Percentiles rank a stretch among this genome's conserved stretches.
Evolutionary conservation across 2,888 invertebrate genomes (phyloP).

Genomic region (Rhyacophila evoluta): DNA sequence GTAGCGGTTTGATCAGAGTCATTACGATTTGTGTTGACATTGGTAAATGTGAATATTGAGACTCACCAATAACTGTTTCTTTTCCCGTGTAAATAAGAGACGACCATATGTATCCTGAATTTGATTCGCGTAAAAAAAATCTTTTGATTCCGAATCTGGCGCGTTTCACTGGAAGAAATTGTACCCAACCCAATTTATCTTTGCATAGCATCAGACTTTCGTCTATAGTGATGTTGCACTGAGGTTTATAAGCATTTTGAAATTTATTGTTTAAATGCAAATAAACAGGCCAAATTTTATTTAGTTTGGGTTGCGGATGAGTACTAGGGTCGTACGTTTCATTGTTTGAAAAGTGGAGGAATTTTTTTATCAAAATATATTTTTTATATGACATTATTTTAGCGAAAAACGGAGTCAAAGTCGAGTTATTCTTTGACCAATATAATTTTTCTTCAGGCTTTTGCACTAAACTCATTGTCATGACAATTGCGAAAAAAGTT

Average conservation of each 20-base stretch:
- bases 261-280: slow-evolving; percentile 50
- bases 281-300: slow-evolving; percentile 54
- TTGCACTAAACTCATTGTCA: no score
- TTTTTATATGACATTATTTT: slow-evolving; percentile 40
- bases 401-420: slow-evolving; percentile 42
- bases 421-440: slow-evolving; percentile 44
- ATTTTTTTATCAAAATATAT: slow-evolving; percentile 42
- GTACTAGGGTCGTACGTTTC: slow-evolving; percentile 44
- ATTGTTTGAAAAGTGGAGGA: slow-evolving; percentile 50
- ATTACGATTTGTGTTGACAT: slow-evolving; percentile 55
- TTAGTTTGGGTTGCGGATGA: slow-evolving; percentile 51
- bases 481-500: no score
- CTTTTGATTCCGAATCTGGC: slow-evolving; percentile 57
- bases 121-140: slow-evolving; percentile 57
- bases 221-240: slow-evolving; percentile 55
- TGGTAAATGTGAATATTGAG: slow-evolving; percentile 51
- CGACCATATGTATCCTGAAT: slow-evolving; percentile 56
- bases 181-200: slow-evolving; percentile 57
- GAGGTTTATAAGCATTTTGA: slow-evolving; percentile 45
- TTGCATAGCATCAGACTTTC: slow-evolving; percentile 57
- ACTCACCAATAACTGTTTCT: no score
- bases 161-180: slow-evolving; percentile 57
- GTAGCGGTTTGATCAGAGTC: slow-evolving; percentile 52
- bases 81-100: slow-evolving; percentile 56
- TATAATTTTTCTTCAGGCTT: slow-evolving; percentile 52